Evolutionary conservation across 2,113 vertebrate species (phyloP).

Genomic region (Rhipidura dahli): DNA sequence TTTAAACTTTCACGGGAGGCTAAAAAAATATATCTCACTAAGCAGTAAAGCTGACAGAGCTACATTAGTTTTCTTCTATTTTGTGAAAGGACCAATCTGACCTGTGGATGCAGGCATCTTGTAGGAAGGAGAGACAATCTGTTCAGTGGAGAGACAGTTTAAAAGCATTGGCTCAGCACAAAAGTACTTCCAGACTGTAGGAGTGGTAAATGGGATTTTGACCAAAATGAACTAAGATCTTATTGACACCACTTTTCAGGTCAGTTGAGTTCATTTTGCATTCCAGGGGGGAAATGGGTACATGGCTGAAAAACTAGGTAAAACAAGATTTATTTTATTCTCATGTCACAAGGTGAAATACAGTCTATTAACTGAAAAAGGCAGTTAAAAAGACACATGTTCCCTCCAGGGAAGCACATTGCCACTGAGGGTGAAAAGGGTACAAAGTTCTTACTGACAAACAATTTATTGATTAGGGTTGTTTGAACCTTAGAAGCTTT

Average conservation of each 20-base stretch:
- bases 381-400: constrained; percentile 14
- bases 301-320: not conserved
- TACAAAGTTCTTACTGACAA: constrained; percentile 5
- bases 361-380: constrained; percentile 10
- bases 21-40: not conserved
- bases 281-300: not conserved
- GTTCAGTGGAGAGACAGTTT: not conserved
- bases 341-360: constrained; percentile 35
- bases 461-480: not conserved
- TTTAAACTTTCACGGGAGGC: not conserved
- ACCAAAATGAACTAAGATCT: not conserved
- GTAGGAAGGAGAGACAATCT: not conserved
- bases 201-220: not conserved
- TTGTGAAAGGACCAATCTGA: not conserved
- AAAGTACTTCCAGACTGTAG: not conserved
- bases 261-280: constrained; percentile 11
- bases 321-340: constrained; percentile 23
- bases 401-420: not conserved
- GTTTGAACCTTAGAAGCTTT: not conserved
- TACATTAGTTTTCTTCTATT: not conserved
- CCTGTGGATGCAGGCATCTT: not conserved
- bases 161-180: not conserved
- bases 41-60: not conserved
- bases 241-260: not conserved
- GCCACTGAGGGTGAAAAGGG: not conserved